Percentiles rank a stretch among this genome's conserved stretches.
Conservation (phyloP, 2,113 vertebrate genomes). For the Chroicocephalus ridibundus region DNA sequence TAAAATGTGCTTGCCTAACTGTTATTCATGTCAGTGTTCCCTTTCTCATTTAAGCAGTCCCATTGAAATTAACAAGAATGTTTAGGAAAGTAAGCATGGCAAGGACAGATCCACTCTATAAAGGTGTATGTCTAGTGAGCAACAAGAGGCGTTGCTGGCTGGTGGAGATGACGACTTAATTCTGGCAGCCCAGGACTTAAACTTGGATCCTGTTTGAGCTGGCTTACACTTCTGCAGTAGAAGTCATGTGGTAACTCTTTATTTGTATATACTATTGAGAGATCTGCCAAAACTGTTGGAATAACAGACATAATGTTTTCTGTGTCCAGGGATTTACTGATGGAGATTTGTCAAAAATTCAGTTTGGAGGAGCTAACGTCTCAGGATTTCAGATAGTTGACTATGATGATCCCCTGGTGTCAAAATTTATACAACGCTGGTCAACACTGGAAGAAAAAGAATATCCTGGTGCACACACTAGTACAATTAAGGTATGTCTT, state of each 20-base stretch:
- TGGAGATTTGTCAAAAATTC: conserved; percentile 96
- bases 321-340: conserved; percentile 91
- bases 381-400: conserved; percentile 99
- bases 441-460: conserved; percentile 97
- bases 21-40: not conserved
- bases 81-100: not conserved
- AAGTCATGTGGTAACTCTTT: not conserved
- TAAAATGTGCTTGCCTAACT: not conserved
- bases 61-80: not conserved
- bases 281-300: not conserved
- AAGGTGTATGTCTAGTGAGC: not conserved
- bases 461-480: conserved; percentile 94
- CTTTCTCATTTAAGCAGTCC: not conserved
- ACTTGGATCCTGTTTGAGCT: not conserved
- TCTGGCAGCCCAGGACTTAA: not conserved
- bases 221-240: not conserved
- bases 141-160: not conserved
- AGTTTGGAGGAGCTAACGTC: conserved; percentile 97
- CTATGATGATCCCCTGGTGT: conserved; percentile 93
- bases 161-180: not conserved
- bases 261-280: not conserved
- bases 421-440: conserved; percentile 98
- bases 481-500: conserved; percentile 87
- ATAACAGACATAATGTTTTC: conserved; percentile 14
- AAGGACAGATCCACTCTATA: not conserved